Conservation (phyloP, 2,888 invertebrate genomes). For the Trileptium ribeirensis region DNA sequence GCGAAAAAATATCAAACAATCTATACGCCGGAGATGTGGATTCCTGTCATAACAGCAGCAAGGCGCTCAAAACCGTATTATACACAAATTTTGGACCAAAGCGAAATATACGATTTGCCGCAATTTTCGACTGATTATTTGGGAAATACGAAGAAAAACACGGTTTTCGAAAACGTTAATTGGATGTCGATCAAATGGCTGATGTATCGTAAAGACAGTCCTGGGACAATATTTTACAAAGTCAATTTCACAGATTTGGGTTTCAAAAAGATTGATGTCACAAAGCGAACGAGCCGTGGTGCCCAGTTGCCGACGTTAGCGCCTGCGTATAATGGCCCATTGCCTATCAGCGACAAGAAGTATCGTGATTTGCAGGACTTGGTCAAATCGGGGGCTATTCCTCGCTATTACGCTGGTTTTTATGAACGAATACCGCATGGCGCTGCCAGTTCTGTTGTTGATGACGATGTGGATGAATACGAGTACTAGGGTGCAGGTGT, state of each 20-base stretch:
- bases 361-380: no score
- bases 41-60: not conserved
- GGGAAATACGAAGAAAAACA: not conserved
- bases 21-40: not conserved
- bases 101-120: not conserved
- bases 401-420: no score
- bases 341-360: no score
- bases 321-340: no score
- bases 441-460: no score
- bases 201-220: not conserved
- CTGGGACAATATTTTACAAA: no score
- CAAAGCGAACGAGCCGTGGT: no score
- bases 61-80: not conserved
- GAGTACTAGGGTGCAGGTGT: no score
- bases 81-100: not conserved
- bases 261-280: not conserved
- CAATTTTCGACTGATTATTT: not conserved
- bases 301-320: no score
- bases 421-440: no score
- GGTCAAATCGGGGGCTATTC: no score
- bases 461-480: no score
- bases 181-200: constrained; percentile 6
- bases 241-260: not conserved
- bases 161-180: not conserved
- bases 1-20: constrained; percentile 1